Base-by-base conservation (phyloP, 2,797 vertebrate genomes). In the Acipenser transmontanus region DNA sequence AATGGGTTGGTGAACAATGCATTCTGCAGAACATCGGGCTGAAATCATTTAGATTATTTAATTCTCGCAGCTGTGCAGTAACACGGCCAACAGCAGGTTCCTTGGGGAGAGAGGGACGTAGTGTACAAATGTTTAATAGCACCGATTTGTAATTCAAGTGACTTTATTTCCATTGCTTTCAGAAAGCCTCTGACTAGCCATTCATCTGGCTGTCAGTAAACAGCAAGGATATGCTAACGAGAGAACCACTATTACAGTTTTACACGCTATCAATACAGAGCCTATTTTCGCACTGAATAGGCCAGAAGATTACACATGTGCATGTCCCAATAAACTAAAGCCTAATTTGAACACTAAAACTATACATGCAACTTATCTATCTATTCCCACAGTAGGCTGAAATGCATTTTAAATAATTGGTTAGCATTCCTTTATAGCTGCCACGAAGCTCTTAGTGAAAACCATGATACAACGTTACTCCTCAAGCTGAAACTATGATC, bases 81-180 rank as follows among this genome's bases (percentile, higher is more conserved):
- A 61, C 60, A 47, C 10, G 60, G 60, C 60, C 34, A 61, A 61
- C 60, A 47, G 60, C 60, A 61, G 60, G 47, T 34, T 61, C 60
- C 60, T 47, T 6, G 7, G 60, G 60, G 60, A 61, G 60, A 61
- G 60, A 61, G 47, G 60, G 17, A 61, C 10, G 60, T 13, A 61
- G 47, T 61, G 60, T 61, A 61, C 60, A 61, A 61, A 61, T 61
- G 47, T 61, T 61, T 61, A 61, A 61, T 61, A 61, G 60, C 60
- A 17, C 17, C 60, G 17, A 61, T 61, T 61, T 61, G 60, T 61
- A 61, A 61, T 61, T 61, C 60, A 61, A 61, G 60, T 61, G 60
- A 61, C 20, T 61, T 61, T 61, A 61, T 13, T 61, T 61, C 60
- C 47, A 61, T 34, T 61, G 60, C 60, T 61, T 47, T 61, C 60